Evolutionary conservation across 2,888 invertebrate species (phyloP), one percentile per base, ranked within the genome.

Genomic region (Drosophila prostipennis): DNA sequence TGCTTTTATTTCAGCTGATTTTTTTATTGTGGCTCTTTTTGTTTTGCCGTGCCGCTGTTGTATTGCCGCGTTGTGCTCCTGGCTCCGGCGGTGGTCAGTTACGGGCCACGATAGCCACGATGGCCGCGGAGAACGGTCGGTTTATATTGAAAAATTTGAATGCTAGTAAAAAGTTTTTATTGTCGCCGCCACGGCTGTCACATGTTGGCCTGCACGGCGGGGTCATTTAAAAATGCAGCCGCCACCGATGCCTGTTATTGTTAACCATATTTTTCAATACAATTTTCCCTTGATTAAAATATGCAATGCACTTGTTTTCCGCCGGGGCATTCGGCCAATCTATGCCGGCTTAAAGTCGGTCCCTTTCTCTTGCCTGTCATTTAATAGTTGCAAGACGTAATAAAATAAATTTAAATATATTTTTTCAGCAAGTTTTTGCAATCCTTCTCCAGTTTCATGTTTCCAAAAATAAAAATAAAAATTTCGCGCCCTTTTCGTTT

Each of bases 151-250:
- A 82, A 82, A 87, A 85, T 87, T 87, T 82, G 87, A 87, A 87
- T 81, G 87, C 87, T 87, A 81, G 82, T 87, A 85, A 87, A 82
- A 82, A 82, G 82, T 85, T 82, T 82, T 82, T 87, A 82, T 87
- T 82, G 82, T 82, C 87, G 79, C 79, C 59, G 68, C 34, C 54
- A 60, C 23, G 49, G 53, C 26, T 49, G 48, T 74, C 80, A 72
- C 76, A 54, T 61, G 72, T 64, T 63, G 73, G 55, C 64, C 73
- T 63, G 73, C 32, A 36, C 46, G 68, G 54, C 51, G 54, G 65
- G 77, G 53, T 70, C 82, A 79, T 84, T 82, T 85, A 84, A 82
- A 82, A 71, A 51, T 37, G 63, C 65, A 53, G 60, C 37, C 42
- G 42, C 46, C 52, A 29, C 36, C 46, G 45, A 46, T 45, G 45